Evolutionary conservation across 2,113 vertebrate species (phyloP), one percentile per base, ranked within the genome.

Genomic region (Anguilla rostrata): DNA sequence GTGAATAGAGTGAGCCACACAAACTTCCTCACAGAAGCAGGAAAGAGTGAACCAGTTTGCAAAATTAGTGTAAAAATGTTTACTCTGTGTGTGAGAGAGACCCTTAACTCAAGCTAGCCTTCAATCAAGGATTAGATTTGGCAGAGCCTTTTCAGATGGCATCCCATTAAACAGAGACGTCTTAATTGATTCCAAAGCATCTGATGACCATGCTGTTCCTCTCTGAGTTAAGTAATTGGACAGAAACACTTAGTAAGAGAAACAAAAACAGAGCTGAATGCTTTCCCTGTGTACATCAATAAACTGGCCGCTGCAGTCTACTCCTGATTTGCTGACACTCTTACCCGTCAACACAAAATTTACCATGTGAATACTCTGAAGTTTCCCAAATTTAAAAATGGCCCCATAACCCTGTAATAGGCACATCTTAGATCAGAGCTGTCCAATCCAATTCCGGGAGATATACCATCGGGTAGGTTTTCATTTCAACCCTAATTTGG

Each of bases 1-100:
- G 88, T 88, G 86, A 87, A 89, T 87, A 16, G 82, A 83, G 63
- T 85, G 79, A 88, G 84, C 86, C 85, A 90, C 89, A 84, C 87
- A 22, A 85, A 39, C 46, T 60, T 87, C 88, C 87, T 83, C 71
- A 86, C 83, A 82, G 79, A 84, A 84, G 46, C 80, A 86, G 78
- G 53, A 88, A 83, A 60, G 83, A 41, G 86, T 89, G 84, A 75
- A 91, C 88, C 39, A 84, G 56, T 12, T 16, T 39, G 80, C 84
- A 82, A 89, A 87, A 88, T 87, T 87, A 85, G 87, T 85, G 86
- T 81, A 39, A 57, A 83, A 87, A 56, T 20, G 57, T 43, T 84
- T 71, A 57, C 79, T 83, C 29, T 83, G 66, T 15, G 6, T 78
- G 60, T 79, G 43, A 6, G 43, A 85, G 43, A 6, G 43, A 85